Conservation (phyloP, 2,797 vertebrate genomes). For the Clarias laeviceps region DNA sequence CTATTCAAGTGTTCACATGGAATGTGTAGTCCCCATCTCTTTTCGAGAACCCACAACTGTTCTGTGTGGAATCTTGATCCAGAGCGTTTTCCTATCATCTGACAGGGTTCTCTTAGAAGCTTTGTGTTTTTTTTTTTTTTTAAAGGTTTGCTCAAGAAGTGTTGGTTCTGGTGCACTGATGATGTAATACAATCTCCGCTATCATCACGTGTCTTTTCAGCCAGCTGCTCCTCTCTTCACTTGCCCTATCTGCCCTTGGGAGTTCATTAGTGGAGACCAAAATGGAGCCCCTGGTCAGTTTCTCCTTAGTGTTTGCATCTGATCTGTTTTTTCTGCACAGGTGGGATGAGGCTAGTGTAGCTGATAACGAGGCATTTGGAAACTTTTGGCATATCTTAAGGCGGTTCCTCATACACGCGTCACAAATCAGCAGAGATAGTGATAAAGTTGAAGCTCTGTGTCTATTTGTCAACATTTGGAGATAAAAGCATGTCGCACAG, state of each 20-base stretch:
- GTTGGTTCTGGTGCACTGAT: constrained; percentile 11
- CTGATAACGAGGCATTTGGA: no score
- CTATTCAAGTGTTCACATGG: no score
- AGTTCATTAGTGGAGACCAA: not conserved
- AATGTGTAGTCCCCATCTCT: not conserved
- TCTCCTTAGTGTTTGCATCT: no score
- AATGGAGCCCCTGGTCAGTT: not conserved
- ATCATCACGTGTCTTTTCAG: not conserved
- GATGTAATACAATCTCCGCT: constrained; percentile 45
- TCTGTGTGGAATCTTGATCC: not conserved
- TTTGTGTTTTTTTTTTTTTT: no score
- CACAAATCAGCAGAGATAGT: not conserved
- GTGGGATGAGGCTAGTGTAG: not conserved
- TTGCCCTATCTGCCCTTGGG: not conserved
- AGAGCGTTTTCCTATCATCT: not conserved
- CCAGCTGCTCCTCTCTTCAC: constrained; percentile 34
- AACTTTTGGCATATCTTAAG: not conserved
- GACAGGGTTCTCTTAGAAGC: not conserved
- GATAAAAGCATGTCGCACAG: not conserved
- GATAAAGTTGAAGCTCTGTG: not conserved
- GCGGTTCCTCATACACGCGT: not conserved
- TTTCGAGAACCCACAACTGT: not conserved
- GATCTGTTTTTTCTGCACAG: not conserved
- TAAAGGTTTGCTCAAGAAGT: not conserved
- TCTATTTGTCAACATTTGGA: not conserved